Conservation (phyloP, 2,888 invertebrate genomes). For the Myathropa florea region DNA sequence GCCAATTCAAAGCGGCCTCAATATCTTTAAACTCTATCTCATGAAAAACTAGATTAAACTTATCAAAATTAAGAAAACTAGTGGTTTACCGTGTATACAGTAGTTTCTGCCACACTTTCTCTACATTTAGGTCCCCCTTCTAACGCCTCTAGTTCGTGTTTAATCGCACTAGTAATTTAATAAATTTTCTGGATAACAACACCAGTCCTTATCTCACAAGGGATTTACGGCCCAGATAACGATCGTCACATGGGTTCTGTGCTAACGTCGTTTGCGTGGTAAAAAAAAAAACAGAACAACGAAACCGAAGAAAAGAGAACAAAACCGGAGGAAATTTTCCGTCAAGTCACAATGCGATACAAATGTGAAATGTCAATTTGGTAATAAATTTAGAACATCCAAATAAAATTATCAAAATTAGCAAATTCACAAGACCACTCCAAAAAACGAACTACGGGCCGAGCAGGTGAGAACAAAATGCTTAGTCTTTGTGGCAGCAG, state of each 20-base stretch:
- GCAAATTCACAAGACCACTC: background rate
- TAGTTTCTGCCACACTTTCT: too few species aligned
- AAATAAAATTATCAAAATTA: conserved; percentile 1
- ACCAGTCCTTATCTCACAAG: background rate
- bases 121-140: too few species aligned
- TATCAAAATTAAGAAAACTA: too few species aligned
- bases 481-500: background rate
- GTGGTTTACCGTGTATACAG: too few species aligned
- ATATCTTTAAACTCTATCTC: too few species aligned
- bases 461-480: too few species aligned
- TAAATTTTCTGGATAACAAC: background rate
- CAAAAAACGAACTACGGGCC: background rate
- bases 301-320: too few species aligned
- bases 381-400: background rate
- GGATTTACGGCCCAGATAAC: background rate
- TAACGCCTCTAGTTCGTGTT: too few species aligned
- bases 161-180: background rate
- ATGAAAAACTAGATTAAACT: too few species aligned
- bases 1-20: too few species aligned
- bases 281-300: background rate
- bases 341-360: background rate
- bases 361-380: background rate
- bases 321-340: background rate
- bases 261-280: background rate
- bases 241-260: background rate